Conservation (phyloP, 1,140 invertebrate species). For the Heliconius eleuchia region DNA sequence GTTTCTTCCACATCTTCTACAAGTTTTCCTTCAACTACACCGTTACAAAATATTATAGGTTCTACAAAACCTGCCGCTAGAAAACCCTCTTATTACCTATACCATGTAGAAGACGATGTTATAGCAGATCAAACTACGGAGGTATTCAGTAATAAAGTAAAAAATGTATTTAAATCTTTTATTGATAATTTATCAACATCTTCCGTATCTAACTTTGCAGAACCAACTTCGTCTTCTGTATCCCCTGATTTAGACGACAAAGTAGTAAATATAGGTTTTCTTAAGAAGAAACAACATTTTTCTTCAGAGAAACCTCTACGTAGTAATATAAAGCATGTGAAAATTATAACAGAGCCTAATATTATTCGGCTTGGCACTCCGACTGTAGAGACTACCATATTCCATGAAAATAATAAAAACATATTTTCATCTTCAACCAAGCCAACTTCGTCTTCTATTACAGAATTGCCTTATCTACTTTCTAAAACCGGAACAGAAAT, state of each 20-base stretch:
- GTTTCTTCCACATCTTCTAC: constrained; percentile 48
- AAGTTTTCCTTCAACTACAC: constrained; percentile 45
- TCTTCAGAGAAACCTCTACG: constrained; percentile 53
- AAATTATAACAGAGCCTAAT: constrained; percentile 65
- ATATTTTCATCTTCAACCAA: constrained; percentile 25
- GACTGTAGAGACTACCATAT: constrained; percentile 28
- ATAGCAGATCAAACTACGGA: constrained; percentile 69
- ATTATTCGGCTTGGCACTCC: constrained; percentile 43
- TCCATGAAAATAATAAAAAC: constrained; percentile 14
- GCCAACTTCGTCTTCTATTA: constrained; percentile 12
- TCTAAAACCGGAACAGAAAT: constrained; percentile 21
- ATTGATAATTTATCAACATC: constrained; percentile 58
- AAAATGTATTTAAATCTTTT: constrained; percentile 69
- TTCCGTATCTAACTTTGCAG: constrained; percentile 45
- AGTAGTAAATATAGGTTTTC: constrained; percentile 67
- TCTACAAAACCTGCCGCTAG: constrained; percentile 39
- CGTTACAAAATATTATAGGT: constrained; percentile 38
- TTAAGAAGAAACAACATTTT: constrained; percentile 63
- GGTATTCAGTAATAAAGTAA: constrained; percentile 65
- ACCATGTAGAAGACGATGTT: constrained; percentile 60
- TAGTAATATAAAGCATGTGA: constrained; percentile 57
- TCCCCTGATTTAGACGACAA: constrained; percentile 51
- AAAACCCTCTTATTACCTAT: constrained; percentile 66
- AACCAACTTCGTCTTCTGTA: constrained; percentile 47
- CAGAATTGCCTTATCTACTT: constrained; percentile 13